Conservation (phyloP, 2,888 invertebrate species). For the Antheraea yamamai region DNA sequence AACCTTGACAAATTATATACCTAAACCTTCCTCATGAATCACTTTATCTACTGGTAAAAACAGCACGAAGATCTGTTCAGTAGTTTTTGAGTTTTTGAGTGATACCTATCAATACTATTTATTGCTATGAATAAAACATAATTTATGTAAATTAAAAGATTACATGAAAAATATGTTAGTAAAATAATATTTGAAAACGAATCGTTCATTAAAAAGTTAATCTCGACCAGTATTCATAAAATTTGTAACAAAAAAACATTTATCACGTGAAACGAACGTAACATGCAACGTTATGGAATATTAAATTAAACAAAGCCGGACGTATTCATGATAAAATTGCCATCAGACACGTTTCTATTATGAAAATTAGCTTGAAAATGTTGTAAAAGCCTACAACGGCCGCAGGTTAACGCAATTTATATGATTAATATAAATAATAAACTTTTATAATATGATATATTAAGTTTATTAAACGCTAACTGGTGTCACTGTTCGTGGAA, state of each 20-base stretch:
- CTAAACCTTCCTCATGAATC: no score
- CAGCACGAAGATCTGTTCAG: no score
- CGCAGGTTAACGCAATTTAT: not conserved
- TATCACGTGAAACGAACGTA: not conserved
- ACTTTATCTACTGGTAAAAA: no score
- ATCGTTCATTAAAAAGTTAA: not conserved
- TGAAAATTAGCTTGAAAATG: slow-evolving; percentile 9
- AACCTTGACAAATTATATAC: no score
- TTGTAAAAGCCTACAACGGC: not conserved
- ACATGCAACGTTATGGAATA: slow-evolving; percentile 10
- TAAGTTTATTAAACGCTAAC: not conserved
- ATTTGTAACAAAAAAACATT: slow-evolving; percentile 6
- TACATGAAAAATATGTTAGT: no score
- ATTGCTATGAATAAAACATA: no score
- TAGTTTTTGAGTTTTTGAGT: no score
- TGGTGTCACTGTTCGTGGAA: not conserved
- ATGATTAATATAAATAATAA: not conserved
- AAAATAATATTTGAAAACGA: slow-evolving; percentile 2
- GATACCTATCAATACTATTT: no score
- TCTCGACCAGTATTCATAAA: not conserved
- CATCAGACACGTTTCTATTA: slow-evolving; percentile 1
- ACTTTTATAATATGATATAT: not conserved
- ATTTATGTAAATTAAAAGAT: no score
- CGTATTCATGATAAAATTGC: slow-evolving; percentile 1
- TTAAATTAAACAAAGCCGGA: slow-evolving; percentile 12